Base-by-base conservation (phyloP, 1,140 invertebrate genomes). In the Drosophila miranda region DNA sequence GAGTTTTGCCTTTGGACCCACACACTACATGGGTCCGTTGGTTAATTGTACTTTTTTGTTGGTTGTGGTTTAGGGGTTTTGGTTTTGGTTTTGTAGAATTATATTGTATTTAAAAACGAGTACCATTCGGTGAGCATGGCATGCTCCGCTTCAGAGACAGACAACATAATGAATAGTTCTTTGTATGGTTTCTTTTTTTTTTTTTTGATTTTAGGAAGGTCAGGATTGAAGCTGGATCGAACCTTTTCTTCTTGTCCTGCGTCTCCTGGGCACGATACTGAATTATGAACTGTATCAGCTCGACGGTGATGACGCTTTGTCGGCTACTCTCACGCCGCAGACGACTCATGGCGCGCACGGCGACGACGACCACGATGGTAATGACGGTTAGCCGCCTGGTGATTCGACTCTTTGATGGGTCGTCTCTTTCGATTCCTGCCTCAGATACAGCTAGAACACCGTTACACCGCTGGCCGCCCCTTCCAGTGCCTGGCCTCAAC, bases 251-350 rank as follows among this genome's bases (percentile, higher is more conserved):
- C 74, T 90, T 90, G 45, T 90, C 88, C 88, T 88, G 83, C 41
- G 79, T 78, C 79, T 90, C 89, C 89, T 89, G 64, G 66, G 89
- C 89, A 49, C 89, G 84, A 81, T 90, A 90, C 75, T 90, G 89
- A 87, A 90, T 90, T 81, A 90, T 90, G 73, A 90, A 90, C 74
- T 90, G 89, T 74, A 90, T 90, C 34, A 90, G 73, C 58, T 90
- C 89, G 28, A 90, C 89, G 62, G 89, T 90, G 57, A 90, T 90
- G 58, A 90, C 75, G 78, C 89, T 90, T 72, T 90, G 83, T 50
- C 83, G 86, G 63, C 89, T 86, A 67, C 75, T 89, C 76, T 90
- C 84, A 71, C 89, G 89, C 70, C 89, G 74, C 58, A 86, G 74
- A 75, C 89, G 89, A 88, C 89, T 90, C 89, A 90, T 90, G 63